These are phyloP conservation scores for Albula goreensis DNA, from an alignment of 2,113 vertebrate species.

Conservation along the genomic window DNA sequence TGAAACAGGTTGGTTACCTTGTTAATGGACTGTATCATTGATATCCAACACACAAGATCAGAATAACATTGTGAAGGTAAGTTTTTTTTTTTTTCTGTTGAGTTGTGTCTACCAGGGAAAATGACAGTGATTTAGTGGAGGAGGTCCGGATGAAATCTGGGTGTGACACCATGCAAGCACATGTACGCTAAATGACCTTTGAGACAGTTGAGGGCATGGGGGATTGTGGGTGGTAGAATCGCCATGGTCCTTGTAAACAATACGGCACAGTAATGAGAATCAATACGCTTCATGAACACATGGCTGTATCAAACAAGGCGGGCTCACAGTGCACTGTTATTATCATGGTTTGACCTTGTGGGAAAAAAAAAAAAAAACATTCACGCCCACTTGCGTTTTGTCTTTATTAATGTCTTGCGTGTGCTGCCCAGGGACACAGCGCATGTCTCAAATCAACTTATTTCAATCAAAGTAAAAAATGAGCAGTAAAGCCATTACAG, in stretches of 20 bases:
- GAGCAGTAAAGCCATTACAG: background rate
- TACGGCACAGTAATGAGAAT: slow-evolving; percentile 28
- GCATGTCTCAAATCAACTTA: background rate
- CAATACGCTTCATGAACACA: slow-evolving; percentile 32
- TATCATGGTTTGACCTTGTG: slow-evolving; percentile 38
- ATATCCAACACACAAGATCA: background rate
- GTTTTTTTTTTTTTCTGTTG: background rate
- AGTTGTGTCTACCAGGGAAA: slow-evolving; percentile 8
- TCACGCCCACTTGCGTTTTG: slow-evolving; percentile 18
- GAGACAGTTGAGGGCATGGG: background rate
- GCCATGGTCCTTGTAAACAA: slow-evolving; percentile 33
- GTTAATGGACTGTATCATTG: background rate
- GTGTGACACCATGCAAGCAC: slow-evolving; percentile 10
- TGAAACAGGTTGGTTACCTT: background rate
- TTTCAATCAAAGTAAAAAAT: background rate
- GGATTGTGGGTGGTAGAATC: slow-evolving; percentile 27
- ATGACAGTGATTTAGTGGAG: slow-evolving; percentile 31
- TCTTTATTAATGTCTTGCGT: slow-evolving; percentile 30
- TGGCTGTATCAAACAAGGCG: slow-evolving; percentile 7
- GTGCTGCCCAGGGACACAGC: slow-evolving; percentile 12
- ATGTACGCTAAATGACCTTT: slow-evolving; percentile 29
- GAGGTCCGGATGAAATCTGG: slow-evolving; percentile 10
- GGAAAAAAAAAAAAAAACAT: slow-evolving; percentile 5
- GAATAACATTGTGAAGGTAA: slow-evolving; percentile 8
- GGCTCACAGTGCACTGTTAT: slow-evolving; percentile 23